Evolutionary conservation across 1,140 invertebrate species (phyloP).

Genomic region (Plodia interpunctella): DNA sequence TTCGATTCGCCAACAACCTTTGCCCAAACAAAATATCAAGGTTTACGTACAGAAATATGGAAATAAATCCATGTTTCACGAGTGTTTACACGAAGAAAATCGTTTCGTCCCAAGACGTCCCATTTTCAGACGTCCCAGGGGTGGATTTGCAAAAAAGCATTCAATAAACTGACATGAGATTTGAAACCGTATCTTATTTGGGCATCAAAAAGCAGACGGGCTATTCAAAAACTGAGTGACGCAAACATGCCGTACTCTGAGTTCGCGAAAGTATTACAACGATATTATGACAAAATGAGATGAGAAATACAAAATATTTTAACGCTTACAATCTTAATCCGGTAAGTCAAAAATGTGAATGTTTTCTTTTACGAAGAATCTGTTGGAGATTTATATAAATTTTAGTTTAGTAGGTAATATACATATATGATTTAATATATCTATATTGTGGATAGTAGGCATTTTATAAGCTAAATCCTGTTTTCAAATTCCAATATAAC

Average conservation of each 20-base stretch:
- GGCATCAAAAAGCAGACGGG: slow-evolving; percentile 43
- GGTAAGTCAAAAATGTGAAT: too few species aligned
- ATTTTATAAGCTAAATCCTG: too few species aligned
- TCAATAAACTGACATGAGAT: slow-evolving; percentile 38
- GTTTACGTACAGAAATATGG: not conserved
- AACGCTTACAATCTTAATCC: too few species aligned
- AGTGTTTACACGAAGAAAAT: slow-evolving; percentile 5
- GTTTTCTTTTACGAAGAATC: too few species aligned
- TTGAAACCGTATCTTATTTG: slow-evolving; percentile 47
- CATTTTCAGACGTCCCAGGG: not conserved
- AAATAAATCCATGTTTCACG: not conserved
- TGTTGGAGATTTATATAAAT: too few species aligned
- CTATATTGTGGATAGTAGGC: too few species aligned
- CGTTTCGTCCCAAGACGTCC: not conserved
- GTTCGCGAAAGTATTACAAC: not conserved
- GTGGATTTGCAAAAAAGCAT: slow-evolving; percentile 24
- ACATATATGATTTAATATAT: too few species aligned
- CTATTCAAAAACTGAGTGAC: slow-evolving; percentile 30
- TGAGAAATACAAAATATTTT: too few species aligned
- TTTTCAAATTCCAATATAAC: too few species aligned
- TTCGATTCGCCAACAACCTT: not conserved
- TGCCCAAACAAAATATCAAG: not conserved
- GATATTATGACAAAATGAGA: too few species aligned
- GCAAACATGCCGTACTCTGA: not conserved
- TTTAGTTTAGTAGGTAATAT: too few species aligned